These are phyloP conservation scores for Mnemiopsis leidyi DNA, from an alignment of 37 sponge, comb jelly and placozoan species.

Conservation along the genomic window DNA sequence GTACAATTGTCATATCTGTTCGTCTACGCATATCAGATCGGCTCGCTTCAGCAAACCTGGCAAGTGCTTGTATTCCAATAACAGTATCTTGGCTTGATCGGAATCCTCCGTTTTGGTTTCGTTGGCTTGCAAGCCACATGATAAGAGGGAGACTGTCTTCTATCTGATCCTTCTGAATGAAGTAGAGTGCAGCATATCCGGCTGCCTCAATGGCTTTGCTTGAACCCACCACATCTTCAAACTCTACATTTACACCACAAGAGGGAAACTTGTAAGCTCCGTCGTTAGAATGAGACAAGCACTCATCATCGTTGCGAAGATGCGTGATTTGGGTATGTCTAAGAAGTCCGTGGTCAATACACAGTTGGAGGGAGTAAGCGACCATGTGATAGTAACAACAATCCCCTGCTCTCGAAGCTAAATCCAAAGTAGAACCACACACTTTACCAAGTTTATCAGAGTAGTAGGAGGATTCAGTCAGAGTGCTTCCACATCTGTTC, in stretches of 20 bases:
- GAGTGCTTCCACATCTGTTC: background rate
- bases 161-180: background rate
- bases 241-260: background rate
- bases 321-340: background rate
- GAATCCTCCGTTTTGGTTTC: background rate
- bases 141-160: background rate
- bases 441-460: background rate
- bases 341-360: background rate
- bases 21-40: background rate
- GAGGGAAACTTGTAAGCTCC: background rate
- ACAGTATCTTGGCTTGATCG: constrained; percentile 45
- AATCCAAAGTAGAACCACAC: background rate
- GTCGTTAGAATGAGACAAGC: background rate
- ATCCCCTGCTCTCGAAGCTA: background rate
- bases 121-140: constrained; percentile 3
- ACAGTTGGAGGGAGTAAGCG: background rate
- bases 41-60: background rate
- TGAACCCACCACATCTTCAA: background rate
- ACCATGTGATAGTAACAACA: constrained; percentile 19
- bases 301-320: background rate
- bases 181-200: background rate
- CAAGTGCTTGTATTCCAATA: background rate
- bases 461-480: background rate
- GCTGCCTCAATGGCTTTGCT: constrained; percentile 6
- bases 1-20: background rate